phyloP scores from a whole-genome alignment of 2,888 invertebrate genomes.

The Aromia moschata region DNA sequence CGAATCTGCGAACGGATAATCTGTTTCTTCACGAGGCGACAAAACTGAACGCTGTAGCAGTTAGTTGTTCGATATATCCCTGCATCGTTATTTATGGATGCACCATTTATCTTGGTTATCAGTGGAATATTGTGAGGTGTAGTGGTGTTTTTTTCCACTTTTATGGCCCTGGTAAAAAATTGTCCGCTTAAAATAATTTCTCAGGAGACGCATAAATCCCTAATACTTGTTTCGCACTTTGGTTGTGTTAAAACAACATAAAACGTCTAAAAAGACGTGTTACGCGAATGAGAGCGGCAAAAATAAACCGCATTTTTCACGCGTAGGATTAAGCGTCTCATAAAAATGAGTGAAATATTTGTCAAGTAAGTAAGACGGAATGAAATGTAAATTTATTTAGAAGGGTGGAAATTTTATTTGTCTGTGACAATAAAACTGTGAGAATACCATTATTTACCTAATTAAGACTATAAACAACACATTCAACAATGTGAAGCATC shows the following conservation, averaged over 20 bases:
- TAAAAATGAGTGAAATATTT: background rate
- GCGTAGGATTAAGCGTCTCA: background rate
- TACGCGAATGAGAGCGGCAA: background rate
- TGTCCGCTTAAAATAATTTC: slow-evolving; percentile 14
- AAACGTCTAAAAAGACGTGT: slow-evolving; percentile 12
- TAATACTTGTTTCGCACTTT: slow-evolving; percentile 19
- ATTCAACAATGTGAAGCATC: too few relatives aligned
- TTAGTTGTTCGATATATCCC: background rate
- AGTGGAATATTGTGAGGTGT: background rate
- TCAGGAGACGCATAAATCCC: slow-evolving; percentile 19
- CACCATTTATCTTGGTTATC: slow-evolving; percentile 4
- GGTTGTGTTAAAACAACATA: slow-evolving; percentile 14
- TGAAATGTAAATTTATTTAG: too few relatives aligned
- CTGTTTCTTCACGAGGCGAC: background rate
- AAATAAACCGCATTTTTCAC: background rate
- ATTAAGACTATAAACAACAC: too few relatives aligned
- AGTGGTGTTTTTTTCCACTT: slow-evolving; percentile 11
- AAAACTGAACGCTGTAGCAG: background rate
- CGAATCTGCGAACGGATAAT: too few relatives aligned
- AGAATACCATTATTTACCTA: too few relatives aligned
- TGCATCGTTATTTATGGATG: slow-evolving; percentile 1
- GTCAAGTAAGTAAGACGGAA: too few relatives aligned
- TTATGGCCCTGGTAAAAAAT: slow-evolving; percentile 13
- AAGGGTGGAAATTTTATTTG: too few relatives aligned
- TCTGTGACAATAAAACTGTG: too few relatives aligned